Evolutionary conservation across 2,113 vertebrate genomes (phyloP).

Genomic region (Globicephala melas): DNA sequence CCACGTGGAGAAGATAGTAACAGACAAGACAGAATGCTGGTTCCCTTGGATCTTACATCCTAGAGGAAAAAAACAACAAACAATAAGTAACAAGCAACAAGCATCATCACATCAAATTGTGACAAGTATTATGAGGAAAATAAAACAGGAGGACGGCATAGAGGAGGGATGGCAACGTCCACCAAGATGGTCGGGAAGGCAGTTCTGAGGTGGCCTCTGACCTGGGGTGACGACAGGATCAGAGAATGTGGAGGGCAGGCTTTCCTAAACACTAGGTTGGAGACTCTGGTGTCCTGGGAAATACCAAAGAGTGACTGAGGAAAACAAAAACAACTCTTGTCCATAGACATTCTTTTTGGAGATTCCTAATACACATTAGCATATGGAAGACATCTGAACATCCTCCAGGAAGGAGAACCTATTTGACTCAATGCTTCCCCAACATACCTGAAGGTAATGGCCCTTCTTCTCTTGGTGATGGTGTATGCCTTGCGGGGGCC

Average conservation of each 20-base stretch:
- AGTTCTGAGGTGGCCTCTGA: neutral
- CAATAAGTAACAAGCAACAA: neutral
- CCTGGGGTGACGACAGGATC: no score
- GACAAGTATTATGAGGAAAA: neutral
- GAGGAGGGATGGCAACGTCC: neutral
- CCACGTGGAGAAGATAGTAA: neutral
- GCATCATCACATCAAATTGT: neutral
- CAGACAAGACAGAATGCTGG: neutral
- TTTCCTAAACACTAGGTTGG: neutral
- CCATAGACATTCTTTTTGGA: neutral
- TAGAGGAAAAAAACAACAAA: neutral
- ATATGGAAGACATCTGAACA: neutral
- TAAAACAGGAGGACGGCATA: neutral
- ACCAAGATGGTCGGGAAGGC: neutral
- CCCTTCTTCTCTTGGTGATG: neutral
- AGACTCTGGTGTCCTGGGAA: neutral
- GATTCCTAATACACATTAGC: neutral
- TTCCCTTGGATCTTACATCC: neutral
- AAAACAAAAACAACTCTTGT: neutral
- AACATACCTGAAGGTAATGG: fast-evolving
- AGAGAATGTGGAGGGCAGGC: neutral
- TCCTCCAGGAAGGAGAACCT: neutral
- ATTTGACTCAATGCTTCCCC: neutral
- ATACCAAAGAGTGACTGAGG: neutral
- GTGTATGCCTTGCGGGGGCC: no score